Percentiles rank a stretch among this genome's conserved stretches.
These are phyloP conservation scores for Cyprinodon diabolis DNA, from an alignment of 2,797 vertebrate genomes.

Conservation along the genomic window DNA sequence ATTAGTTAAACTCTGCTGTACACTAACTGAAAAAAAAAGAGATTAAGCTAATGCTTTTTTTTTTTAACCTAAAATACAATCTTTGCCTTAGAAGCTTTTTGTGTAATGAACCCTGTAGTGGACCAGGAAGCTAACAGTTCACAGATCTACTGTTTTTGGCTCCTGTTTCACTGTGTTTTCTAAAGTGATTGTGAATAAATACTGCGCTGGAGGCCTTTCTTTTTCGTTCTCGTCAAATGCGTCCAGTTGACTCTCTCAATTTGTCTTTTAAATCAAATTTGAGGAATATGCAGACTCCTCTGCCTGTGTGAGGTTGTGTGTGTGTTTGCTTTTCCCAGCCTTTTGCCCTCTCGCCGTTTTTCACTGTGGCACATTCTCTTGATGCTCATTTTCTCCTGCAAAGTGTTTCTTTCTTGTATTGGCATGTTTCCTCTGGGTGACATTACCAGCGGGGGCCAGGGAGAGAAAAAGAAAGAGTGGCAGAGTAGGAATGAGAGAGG, in stretches of 20 bases:
- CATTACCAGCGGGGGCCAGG: constrained; percentile 45
- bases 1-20: background rate
- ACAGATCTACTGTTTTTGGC: constrained; percentile 53
- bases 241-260: constrained; percentile 11
- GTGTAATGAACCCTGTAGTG: constrained; percentile 53
- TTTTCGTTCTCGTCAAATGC: constrained; percentile 21
- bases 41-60: constrained; percentile 24
- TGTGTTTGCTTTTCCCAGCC: constrained; percentile 12
- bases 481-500: constrained; percentile 63
- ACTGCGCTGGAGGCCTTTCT: constrained; percentile 19
- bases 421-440: constrained; percentile 48
- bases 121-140: constrained; percentile 27
- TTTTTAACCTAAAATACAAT: constrained; percentile 16
- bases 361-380: constrained; percentile 50
- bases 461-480: constrained; percentile 21
- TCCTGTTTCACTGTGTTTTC: constrained; percentile 42
- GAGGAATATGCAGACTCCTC: background rate
- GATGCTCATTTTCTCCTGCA: constrained; percentile 45
- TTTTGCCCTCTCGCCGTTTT: constrained; percentile 47
- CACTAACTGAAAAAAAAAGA: constrained; percentile 9
- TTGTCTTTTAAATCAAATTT: constrained; percentile 8
- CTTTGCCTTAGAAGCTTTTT: constrained; percentile 46
- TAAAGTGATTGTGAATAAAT: constrained; percentile 32
- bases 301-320: background rate
- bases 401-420: constrained; percentile 28